Base-by-base conservation (phyloP, 2,888 invertebrate genomes). In the Julus scanicus region DNA sequence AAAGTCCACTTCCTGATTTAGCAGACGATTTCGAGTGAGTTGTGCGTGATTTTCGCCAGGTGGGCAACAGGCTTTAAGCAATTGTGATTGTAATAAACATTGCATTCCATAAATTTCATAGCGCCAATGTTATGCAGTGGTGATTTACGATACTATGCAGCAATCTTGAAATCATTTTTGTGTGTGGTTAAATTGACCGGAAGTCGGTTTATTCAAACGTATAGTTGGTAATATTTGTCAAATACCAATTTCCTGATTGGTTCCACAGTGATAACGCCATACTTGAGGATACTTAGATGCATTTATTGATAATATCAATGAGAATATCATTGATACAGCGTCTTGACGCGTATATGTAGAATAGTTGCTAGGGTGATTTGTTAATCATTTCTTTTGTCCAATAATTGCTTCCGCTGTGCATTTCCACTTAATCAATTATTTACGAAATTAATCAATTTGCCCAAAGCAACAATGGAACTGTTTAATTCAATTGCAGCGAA, bases 391-490 rank as follows among this genome's bases (percentile, higher is more conserved):
- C 63, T 9, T 63, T 63, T 63, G 63, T 13, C 17, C 63, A 20
- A 20, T 63, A 63, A 63, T 63, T 63, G 63, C 20, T 63, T 63
- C 63, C 63, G 63, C 63, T 9, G 63, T 17, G 63, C 63, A 63
- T 63, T 63, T 63, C 63, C 63, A 63, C 63, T 63, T 20, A 63
- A n/a, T 63, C 63, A n/a, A 63, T 63, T 63, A 63, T 63, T 63
- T 63, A 63, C 63, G 63, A 63, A 63, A 20, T 63, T 63, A 63
- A 63, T 63, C 63, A 63, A 20, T 63, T 20, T 63, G 5, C 63
- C 17, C n/a, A 63, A 63, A 6, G 20, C n/a, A 5, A 20, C 13
- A n/a, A 20, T n/a, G 20, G 63, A 20, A 20, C 8, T 63, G n/a
- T 63, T n/a, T 63, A 20, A 63, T 63, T 63, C 63, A 15, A 20